Base-by-base conservation (phyloP, 2,888 invertebrate genomes). In the Ochropacha duplaris region DNA sequence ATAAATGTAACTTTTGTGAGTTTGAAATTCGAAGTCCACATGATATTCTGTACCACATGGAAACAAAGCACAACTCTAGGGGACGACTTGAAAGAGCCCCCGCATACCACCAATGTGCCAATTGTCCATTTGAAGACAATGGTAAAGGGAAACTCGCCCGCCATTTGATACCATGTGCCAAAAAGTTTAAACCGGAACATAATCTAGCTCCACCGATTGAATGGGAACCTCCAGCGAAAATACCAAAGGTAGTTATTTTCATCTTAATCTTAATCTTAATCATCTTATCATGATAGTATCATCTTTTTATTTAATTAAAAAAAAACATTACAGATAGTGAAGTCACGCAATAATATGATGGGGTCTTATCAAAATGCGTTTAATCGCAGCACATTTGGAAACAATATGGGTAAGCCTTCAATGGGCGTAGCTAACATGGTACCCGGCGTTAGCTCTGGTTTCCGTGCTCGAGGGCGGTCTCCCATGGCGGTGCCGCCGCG, bases 191-290 rank as follows among this genome's bases (percentile, higher is more conserved):
- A 82, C 96, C 97, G 0, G 97, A 97, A 66, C 90, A 95, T 51
- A 98, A 99, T 88, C 93, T 97, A 72, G 95, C 96, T 68, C 98
- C 98, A 5, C 97, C 98, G 0, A 89, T 95, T 1, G 98, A 98
- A 79, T 98, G 97, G 97, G 98, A 98, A 79, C 98, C 98, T 1
- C 98, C 98, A 1, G 98, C 98, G 4, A 98, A 98, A 88, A 97
- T 98, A 88, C 97, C 98, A 62, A 95, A 96, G 90, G 94, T 96
- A 75, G 19, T 9, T 19, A 19, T 44, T 44, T 44, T 24, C n/a
- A n/a, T n/a, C n/a, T n/a, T n/a, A n/a, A n/a, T n/a, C n/a, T n/a
- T n/a, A n/a, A n/a, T n/a, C n/a, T n/a, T n/a, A n/a, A n/a, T n/a
- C n/a, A n/a, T n/a, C n/a, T n/a, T n/a, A n/a, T n/a, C n/a, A n/a